phyloP scores from a whole-genome alignment of 2,113 vertebrate species.

The Hippocampus comes region DNA sequence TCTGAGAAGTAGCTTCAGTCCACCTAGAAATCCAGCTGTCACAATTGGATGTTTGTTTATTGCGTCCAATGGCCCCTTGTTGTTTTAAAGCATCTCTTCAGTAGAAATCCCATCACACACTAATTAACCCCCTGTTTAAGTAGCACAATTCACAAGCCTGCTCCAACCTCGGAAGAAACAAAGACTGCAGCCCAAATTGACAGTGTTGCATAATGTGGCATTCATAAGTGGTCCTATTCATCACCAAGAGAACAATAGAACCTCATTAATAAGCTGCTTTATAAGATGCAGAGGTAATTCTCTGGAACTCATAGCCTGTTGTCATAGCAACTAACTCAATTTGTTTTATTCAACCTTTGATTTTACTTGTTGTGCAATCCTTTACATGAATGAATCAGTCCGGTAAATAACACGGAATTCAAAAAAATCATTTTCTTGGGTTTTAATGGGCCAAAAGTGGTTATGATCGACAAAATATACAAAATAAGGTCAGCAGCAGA shows the following conservation, averaged over 20 bases:
- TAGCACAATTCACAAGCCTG: too few relatives aligned
- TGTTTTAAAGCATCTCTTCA: not conserved
- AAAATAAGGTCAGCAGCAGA: not conserved
- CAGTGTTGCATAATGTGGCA: slow-evolving; percentile 7
- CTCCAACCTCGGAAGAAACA: not conserved
- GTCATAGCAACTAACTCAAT: slow-evolving; percentile 17
- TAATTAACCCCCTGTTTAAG: not conserved
- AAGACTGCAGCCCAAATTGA: not conserved
- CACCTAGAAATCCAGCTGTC: not conserved
- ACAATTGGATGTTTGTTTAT: not conserved
- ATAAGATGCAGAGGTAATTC: slow-evolving; percentile 12
- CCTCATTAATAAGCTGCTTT: slow-evolving; percentile 41
- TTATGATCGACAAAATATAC: not conserved
- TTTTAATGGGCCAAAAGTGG: not conserved
- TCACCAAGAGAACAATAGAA: slow-evolving; percentile 18
- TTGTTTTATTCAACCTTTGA: not conserved
- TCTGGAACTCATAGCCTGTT: slow-evolving; percentile 1
- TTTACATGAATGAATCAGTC: not conserved
- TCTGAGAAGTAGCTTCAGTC: not conserved
- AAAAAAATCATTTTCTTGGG: not conserved
- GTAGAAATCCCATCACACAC: not conserved
- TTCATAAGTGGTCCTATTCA: slow-evolving; percentile 19
- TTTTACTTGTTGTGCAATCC: not conserved
- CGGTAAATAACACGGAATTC: not conserved
- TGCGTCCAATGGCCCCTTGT: not conserved